Evolutionary conservation across 2,888 invertebrate species (phyloP), one percentile per base, ranked within the genome.

Genomic region (Fabriciana adippe): DNA sequence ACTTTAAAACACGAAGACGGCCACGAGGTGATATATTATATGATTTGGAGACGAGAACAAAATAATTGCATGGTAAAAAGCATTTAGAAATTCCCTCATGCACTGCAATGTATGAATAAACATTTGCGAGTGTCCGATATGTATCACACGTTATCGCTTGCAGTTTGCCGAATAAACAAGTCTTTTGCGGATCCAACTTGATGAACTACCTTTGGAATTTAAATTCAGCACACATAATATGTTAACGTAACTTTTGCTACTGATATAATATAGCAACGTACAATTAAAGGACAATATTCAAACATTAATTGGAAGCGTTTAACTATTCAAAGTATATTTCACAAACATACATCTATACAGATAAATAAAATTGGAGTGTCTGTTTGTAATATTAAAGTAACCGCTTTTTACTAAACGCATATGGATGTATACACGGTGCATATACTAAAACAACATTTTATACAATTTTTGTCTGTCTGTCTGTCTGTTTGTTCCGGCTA

Each of bases 81-180:
- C 69, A 73, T 75, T 75, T 66, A 64, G 71, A 71, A 72, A 72
- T 74, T 67, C 73, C 66, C 72, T 72, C 76, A 73, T 75, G 75
- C 68, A 71, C 66, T 73, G 74, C 73, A 73, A 70, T 62, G 68
- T 68, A 77, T 74, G 76, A 78, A 75, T 76, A 77, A 76, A 75
- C 74, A 77, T 76, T 74, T 77, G 70, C 72, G 66, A 68, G 64
- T 72, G 66, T 63, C 73, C 71, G 76, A 76, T 74, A 71, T 75
- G 73, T 76, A 76, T 76, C 75, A 68, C 71, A 73, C 71, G 76
- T 80, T 81, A 81, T 82, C 77, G 80, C 77, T 72, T 81, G 80
- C 79, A 79, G 76, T 79, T 80, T 76, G 74, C 73, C 66, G 66
- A 74, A 75, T 76, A 76, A 78, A 77, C 78, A 75, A 76, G 78